Evolutionary conservation across 30 jellyfish, hydroid and myxozoan species (phyloP), one percentile per base, ranked within the genome.

Genomic region (Aurelia sp.): DNA sequence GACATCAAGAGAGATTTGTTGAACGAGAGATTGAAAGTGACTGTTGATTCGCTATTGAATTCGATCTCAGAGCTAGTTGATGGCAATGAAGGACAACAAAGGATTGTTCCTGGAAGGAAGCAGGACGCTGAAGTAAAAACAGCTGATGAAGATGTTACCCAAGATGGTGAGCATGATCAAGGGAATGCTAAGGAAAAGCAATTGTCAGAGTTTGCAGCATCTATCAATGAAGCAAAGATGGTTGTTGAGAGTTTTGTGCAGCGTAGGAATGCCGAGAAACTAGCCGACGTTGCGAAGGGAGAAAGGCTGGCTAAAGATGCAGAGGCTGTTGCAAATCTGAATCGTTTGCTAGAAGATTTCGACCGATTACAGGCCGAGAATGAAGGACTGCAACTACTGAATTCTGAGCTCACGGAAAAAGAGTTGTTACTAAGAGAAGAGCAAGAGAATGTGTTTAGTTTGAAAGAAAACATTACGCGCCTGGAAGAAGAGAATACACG

Each of bases 21-120:
- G 33, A 17, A 17, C 23, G 93, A 84, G 30, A 73, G 73, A 51
- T 52, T 84, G 68, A 72, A 84, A 51, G 71, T 65, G 22, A 69
- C 47, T 58, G 74, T 81, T 27, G 91, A 81, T 52, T 81, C 91
- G 16, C 71, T 81, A 62, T 55, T 81, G 76, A 69, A 59, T 57
- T 55, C 84, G 16, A 71, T 81, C 18, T 58, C 48, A 13, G 79
- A 69, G n/a, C 50, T 81, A 11, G 62, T 57, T 3, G 72, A 61
- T 53, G 87, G 58, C 44, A 4, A 3, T 2, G 76, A 35, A 1
- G 71, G 51, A 40, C 11, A 50, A 52, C 13, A 44, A 78, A 65
- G 13, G 31, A 27, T 22, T 10, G 12, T 22, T 33, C 41, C 66
- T 16, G 62, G 71, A 78, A 61, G 22, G 71, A 73, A 35, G 35